Evolutionary conservation across 2,113 vertebrate genomes (phyloP), one percentile per base, ranked within the genome.

Genomic region (Prietella phreatophila): DNA sequence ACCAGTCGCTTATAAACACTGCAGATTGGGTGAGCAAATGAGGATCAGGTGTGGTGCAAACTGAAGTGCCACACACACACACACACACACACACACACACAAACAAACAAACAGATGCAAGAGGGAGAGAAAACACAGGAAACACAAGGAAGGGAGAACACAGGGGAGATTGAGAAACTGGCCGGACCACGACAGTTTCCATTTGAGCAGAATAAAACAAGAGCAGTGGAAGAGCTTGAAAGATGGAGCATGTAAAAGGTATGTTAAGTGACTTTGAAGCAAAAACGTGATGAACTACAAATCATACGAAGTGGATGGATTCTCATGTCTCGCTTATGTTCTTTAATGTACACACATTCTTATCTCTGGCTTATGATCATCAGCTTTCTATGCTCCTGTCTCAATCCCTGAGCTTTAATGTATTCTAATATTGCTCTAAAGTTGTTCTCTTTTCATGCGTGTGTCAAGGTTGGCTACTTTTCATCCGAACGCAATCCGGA

Each of bases 401-500:
- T 76, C 58, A 8, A 50, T 82, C 33, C 42, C 27, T 61, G 20
- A 20, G 79, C 80, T 50, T 39, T 63, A 83, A 76, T 83, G 71
- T 50, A 88, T 61, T 84, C 71, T 22, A 55, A 22, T 55, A 33
- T 73, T 36, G 67, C 69, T 78, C 42, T 36, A 61, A 83, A 65
- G 47, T 88, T 47, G 61, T 58, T 69, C 88, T 86, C 76, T 85
- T 53, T 83, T 79, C 58, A n/a, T 86, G 75, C 14, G 22, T 33
- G n/a, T 50, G 20, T 61, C 2, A 47, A 27, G 36, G 80, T 61
- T 22, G 56, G 47, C 69, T 50, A 36, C 69, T 75, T 83, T 87
- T 76, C 19, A 61, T 83, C 86, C 78, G 39, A 84, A 90, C 87
- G 85, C 19, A 85, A 55, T 83, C 67, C 50, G 22, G 80, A 87